Evolutionary conservation across 2,888 invertebrate species (phyloP).

Genomic region (Troides aeacus): DNA sequence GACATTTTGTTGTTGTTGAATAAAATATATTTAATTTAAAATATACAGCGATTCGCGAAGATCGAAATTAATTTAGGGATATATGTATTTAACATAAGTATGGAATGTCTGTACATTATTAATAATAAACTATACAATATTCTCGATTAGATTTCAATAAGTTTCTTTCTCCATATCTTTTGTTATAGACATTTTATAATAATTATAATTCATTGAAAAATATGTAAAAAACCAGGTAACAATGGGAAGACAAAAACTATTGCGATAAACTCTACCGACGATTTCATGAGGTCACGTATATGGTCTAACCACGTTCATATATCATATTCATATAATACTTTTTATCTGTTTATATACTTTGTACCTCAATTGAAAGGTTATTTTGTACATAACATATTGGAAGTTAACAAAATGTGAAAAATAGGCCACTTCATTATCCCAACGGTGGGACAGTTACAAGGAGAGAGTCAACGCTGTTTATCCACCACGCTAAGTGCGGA

Average conservation of each 20-base stretch:
- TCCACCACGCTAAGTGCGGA: no score
- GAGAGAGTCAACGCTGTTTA: no score
- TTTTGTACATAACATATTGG: background rate
- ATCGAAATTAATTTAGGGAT: conserved; percentile 18
- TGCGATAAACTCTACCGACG: conserved; percentile 8
- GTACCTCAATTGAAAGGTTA: background rate
- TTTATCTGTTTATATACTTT: background rate
- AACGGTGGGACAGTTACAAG: no score
- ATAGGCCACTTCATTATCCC: no score
- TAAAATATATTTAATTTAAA: background rate
- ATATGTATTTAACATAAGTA: conserved; percentile 22
- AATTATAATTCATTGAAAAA: conserved; percentile 11
- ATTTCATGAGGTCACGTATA: background rate
- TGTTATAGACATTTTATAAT: background rate
- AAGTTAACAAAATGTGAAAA: background rate
- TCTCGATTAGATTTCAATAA: background rate
- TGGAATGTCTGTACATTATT: conserved; percentile 30
- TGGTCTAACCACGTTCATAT: background rate
- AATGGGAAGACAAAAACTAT: conserved; percentile 26
- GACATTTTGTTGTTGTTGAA: background rate
- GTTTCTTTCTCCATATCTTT: background rate
- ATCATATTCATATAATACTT: background rate
- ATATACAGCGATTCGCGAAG: background rate
- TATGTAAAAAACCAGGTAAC: conserved; percentile 16
- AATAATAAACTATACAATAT: conserved; percentile 20